Evolutionary conservation across 2,797 vertebrate species (phyloP).

Genomic region (Diceros bicornis): DNA sequence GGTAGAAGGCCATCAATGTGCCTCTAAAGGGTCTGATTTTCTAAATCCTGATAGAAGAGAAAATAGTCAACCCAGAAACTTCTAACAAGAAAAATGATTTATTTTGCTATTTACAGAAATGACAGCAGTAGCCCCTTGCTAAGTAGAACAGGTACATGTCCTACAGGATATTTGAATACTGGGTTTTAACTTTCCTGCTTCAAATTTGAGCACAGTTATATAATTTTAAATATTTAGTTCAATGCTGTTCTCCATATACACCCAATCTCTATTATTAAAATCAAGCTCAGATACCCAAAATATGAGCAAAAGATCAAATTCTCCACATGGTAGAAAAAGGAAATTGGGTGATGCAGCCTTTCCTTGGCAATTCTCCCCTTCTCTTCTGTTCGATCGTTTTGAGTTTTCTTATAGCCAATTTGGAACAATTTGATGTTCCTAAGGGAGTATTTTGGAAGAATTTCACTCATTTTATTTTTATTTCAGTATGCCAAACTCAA

Average conservation of each 20-base stretch:
- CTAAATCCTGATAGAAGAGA: neutral
- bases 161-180: neutral
- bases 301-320: neutral
- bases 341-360: neutral
- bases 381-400: neutral
- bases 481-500: neutral
- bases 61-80: neutral
- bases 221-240: neutral
- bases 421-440: neutral
- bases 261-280: neutral
- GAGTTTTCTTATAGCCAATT: neutral
- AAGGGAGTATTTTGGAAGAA: neutral
- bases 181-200: neutral
- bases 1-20: neutral
- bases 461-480: neutral
- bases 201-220: neutral
- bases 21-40: neutral
- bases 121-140: neutral
- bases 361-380: neutral
- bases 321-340: neutral
- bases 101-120: neutral
- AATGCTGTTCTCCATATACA: rapidly evolving
- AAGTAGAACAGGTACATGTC: neutral
- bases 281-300: neutral
- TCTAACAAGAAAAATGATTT: neutral